Conservation (phyloP, 2,113 vertebrate species). For the Phylloscopus trochiloides region DNA sequence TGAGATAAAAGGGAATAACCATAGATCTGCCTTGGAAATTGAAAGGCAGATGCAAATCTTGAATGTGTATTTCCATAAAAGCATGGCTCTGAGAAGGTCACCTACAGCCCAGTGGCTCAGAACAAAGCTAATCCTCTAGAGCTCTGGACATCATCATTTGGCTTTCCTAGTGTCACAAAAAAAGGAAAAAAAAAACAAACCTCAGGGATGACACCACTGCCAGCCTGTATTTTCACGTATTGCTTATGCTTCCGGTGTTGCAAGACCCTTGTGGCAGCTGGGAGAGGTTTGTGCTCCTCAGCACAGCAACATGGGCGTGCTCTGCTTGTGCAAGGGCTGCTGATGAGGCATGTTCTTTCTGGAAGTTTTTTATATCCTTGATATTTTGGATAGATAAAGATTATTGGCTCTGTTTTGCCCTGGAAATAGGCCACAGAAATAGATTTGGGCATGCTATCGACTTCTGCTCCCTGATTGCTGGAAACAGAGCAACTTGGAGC, state of each 20-base stretch:
- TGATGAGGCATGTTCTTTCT: neutral
- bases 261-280: neutral
- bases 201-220: neutral
- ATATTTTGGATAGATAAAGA: neutral
- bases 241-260: neutral
- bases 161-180: neutral
- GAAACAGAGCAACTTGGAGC: neutral
- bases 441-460: neutral
- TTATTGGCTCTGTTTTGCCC: neutral
- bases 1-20: neutral
- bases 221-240: neutral
- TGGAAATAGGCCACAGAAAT: neutral
- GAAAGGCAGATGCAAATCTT: neutral
- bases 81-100: neutral
- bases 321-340: neutral
- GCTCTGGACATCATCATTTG: neutral
- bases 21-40: neutral
- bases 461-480: neutral
- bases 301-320: neutral
- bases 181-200: fast-evolving
- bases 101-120: neutral
- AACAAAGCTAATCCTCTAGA: neutral
- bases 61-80: neutral
- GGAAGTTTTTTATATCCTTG: slow-evolving; percentile 4
- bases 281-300: neutral